Conservation (phyloP, 1,140 invertebrate genomes). For the Cherax quadricarinatus region DNA sequence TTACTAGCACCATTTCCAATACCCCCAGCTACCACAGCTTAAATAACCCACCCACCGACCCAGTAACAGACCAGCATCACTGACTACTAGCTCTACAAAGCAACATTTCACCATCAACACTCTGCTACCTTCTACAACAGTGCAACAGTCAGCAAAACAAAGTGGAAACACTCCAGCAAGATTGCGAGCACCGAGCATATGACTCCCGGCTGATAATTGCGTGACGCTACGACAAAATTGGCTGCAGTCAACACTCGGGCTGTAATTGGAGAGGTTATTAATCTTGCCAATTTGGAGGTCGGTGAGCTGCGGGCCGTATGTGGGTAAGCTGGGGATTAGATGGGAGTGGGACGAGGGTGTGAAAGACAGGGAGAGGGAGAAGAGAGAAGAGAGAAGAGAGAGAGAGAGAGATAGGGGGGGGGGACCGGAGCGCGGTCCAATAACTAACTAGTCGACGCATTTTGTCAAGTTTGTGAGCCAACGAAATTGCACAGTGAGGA, state of each 20-base stretch:
- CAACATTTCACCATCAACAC: no score
- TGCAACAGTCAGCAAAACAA: no score
- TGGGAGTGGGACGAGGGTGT: background rate
- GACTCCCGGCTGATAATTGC: background rate
- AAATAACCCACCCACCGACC: no score
- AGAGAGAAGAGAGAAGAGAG: no score
- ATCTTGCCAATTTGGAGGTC: conserved; percentile 12
- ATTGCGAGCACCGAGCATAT: background rate
- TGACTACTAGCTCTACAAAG: no score
- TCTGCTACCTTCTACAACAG: no score
- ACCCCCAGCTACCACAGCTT: no score
- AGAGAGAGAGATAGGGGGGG: background rate
- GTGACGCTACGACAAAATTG: background rate
- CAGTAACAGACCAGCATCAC: no score
- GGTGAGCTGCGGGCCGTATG: background rate
- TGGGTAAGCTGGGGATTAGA: background rate
- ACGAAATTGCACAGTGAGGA: conserved; percentile 2
- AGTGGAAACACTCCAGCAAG: no score
- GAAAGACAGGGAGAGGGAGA: background rate
- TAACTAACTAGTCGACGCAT: background rate
- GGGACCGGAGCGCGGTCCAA: background rate
- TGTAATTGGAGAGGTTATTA: conserved; percentile 13
- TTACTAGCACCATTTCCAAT: no score
- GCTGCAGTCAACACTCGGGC: conserved; percentile 3
- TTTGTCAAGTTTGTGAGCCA: conserved; percentile 7